Percentiles rank a stretch among this genome's conserved stretches.
These are phyloP conservation scores for Rhadina sibilatrix DNA, from an alignment of 2,113 vertebrate genomes.

Conservation along the genomic window DNA sequence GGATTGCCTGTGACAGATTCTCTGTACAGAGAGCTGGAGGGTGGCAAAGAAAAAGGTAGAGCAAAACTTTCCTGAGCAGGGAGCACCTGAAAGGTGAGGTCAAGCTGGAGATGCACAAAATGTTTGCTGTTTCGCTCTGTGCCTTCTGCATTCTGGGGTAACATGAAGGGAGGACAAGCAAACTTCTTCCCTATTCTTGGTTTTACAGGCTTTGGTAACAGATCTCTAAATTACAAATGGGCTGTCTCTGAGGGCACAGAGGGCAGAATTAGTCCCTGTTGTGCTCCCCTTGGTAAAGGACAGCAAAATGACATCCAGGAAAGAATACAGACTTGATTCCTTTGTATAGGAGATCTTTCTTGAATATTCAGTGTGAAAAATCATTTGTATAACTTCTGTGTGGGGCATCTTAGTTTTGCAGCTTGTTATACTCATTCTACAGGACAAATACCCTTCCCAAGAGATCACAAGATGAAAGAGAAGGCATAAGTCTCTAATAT, in stretches of 20 bases:
- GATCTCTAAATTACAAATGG: background rate
- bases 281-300: background rate
- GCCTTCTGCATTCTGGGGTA: background rate
- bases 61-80: background rate
- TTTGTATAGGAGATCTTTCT: background rate
- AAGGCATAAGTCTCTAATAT: background rate
- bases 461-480: background rate
- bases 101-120: background rate
- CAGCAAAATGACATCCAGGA: background rate
- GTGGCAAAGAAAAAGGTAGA: background rate
- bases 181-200: background rate
- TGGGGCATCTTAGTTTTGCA: background rate
- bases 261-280: background rate
- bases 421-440: background rate
- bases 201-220: background rate
- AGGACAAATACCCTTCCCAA: background rate
- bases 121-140: rapidly evolving
- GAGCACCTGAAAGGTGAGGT: background rate
- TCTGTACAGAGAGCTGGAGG: background rate
- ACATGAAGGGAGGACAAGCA: background rate
- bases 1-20: background rate
- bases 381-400: background rate
- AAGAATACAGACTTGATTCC: background rate
- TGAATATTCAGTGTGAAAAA: background rate
- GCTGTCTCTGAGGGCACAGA: background rate